Evolutionary conservation across 2,113 vertebrate species (phyloP), one percentile per base, ranked within the genome.

Genomic region (Bombycilla garrulus): DNA sequence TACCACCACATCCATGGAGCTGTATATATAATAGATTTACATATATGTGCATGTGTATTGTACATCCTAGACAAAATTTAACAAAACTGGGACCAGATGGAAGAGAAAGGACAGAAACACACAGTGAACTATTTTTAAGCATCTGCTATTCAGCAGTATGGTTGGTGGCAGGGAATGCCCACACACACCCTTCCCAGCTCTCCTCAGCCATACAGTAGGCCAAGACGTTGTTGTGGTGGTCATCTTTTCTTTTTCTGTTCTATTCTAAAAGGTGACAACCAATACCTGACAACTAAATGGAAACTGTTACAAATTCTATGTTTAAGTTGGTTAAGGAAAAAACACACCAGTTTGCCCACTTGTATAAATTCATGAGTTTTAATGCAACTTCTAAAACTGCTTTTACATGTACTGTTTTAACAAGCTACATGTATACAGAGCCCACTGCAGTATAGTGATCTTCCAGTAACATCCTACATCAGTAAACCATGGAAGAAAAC

Each of bases 251-350:
- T 66, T 84, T 51, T 73, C n/a, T 35, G 35, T 61, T 71, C 69
- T 48, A 77, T 10, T 51, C 11, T 26, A 67, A 83, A 79, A 82
- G 40, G 11, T 12, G 6, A 82, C 26, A 96, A 69, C 24, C 15
- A 88, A 74, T 51, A 67, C 35, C 60, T 36, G 35, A 74, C 21
- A 92, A 65, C 17, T 48, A 72, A 65, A 65, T 15, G 29, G 33
- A 72, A 81, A 54, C 23, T 11, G 25, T 31, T 62, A 82, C n/a
- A 92, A 88, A 80, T 50, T 20, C 69, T 33, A 76, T 50, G 25
- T 35, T 76, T 93, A 64, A 89, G 31, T 56, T 57, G 33, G 33
- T 70, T 54, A 92, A 44, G 31, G 64, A 72, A 82, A 81, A 89
- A 83, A 21, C 13, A 65, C 16, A 67, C 35, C 2, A 19, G 23